These are phyloP conservation scores for Sebastes flavidus DNA, from an alignment of 2,797 vertebrate species.

Conservation along the genomic window DNA sequence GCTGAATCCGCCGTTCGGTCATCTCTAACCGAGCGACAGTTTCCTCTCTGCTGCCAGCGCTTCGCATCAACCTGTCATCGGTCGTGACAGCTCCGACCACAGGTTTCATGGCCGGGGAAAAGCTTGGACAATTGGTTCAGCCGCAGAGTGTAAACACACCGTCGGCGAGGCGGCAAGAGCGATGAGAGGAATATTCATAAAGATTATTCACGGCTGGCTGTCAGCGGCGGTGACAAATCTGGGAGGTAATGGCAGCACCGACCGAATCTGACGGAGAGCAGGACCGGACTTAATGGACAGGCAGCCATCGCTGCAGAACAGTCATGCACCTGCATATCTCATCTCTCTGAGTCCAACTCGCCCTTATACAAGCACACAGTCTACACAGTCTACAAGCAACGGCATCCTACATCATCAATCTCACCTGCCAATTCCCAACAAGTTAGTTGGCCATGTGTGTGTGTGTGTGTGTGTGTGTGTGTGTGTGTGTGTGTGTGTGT, in stretches of 20 bases:
- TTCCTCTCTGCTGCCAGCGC: constrained; percentile 28
- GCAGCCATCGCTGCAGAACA: constrained; percentile 44
- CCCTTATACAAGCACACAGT: constrained; percentile 25
- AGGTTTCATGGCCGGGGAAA: constrained; percentile 38
- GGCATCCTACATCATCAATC: constrained; percentile 34
- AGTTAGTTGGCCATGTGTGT: not conserved
- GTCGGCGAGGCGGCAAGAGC: constrained; percentile 10
- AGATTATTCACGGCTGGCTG: constrained; percentile 65
- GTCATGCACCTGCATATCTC: constrained; percentile 58
- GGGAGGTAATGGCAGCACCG: constrained; percentile 43
- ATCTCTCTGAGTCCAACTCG: constrained; percentile 20
- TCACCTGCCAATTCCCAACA: constrained; percentile 33
- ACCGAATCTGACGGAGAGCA: constrained; percentile 39
- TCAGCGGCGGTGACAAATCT: constrained; percentile 56
- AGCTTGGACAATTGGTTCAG: constrained; percentile 53
- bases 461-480: not conserved
- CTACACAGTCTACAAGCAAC: not conserved
- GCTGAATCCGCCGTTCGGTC: constrained; percentile 35
- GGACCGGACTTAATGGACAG: constrained; percentile 51
- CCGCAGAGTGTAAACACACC: constrained; percentile 44
- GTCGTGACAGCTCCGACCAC: constrained; percentile 36
- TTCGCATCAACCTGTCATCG: constrained; percentile 41
- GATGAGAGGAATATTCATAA: constrained; percentile 66
- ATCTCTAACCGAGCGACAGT: constrained; percentile 11
- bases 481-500: not conserved